Base-by-base conservation (phyloP, 2,888 invertebrate genomes). In the Lasius fuliginosus region DNA sequence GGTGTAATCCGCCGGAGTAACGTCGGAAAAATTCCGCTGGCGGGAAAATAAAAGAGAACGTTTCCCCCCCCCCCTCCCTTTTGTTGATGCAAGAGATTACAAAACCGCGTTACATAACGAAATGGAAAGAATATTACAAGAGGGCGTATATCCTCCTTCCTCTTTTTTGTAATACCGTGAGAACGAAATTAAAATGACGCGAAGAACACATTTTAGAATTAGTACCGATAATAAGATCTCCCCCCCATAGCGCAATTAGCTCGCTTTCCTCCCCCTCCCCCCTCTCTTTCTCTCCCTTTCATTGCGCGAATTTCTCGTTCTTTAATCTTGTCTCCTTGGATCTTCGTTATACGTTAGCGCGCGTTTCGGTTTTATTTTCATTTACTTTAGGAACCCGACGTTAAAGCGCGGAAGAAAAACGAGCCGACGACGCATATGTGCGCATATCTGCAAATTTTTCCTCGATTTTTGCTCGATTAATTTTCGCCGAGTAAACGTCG, bases 81-180 rank as follows among this genome's bases (percentile, higher is more conserved):
- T 49, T 49, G 74, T 74, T 60, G 73, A 71, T 71, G 79, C 79
- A 71, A 60, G 74, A 79, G 79, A 79, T 79, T 79, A 79, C 79
- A 46, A 60, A 79, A 46, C 73, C 42, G 77, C 74, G 33, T 79
- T 60, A 79, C 79, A 79, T 60, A 79, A 79, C 60, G 60, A 79
- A 79, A 73, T 73, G 58, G 60, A 79, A 73, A 46, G 74, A 73
- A 79, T 79, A 60, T 79, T 79, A 79, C 60, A 79, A 36, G 60
- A 23, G 53, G 30, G 42, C 23, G n/a, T n/a, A n/a, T n/a, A 11
- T n/a, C 23, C 23, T n/a, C 11, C 30, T 9, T 46, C 9, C 23
- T 6, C 15, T n/a, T 3, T 3, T 71, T 36, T 18, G 9, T 60
- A 56, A 71, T 60, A 73, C 12, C 60, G 46, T 49, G 49, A 79